Base-by-base conservation (phyloP, 2,888 invertebrate species). In the Axea sp. region DNA sequence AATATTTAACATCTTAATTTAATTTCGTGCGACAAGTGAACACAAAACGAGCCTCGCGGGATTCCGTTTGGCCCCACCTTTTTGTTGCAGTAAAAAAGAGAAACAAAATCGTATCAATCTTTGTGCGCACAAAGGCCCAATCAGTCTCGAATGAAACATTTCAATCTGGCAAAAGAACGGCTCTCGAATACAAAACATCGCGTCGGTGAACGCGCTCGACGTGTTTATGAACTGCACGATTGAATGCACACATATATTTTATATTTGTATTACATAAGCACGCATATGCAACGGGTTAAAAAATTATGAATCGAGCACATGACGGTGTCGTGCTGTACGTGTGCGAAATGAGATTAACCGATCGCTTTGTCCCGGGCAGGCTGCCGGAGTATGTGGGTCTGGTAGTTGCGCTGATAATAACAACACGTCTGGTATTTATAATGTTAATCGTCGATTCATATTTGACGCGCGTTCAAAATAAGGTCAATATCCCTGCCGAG, bases 401-500 rank as follows among this genome's bases (percentile, higher is more conserved):
- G 55, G 17, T 19, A 24, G 26, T 28, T 11, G 7, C n/a, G 24
- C 39, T 28, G 35, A 51, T 51, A 51, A 51, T 35, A 31, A 17
- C 55, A 28, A 3, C 9, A 12, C 51, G 7, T 11, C 1, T 41
- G 28, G 30, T 39, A 55, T 55, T 55, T 55, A 41, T 55, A 55
- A 39, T 55, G 30, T 37, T 41, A 30, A 39, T 37, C 26, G 37
- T 15, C 53, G 15, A 55, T 28, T 55, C 39, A 15, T 6, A 26
- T 53, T 55, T 55, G 19, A 30, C 55, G 28, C 53, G 53, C 53
- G 28, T 6, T 28, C 55, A n/a, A 55, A 55, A 55, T 55, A 39
- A 55, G 55, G 55, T 55, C 55, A 55, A 55, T 39, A 55, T 39
- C 55, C 55, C 24, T 12, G 37, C 31, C n/a, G n/a, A n/a, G n/a